These are phyloP conservation scores for Nothobranchius furzeri DNA, from an alignment of 2,113 vertebrate species.

Conservation along the genomic window DNA sequence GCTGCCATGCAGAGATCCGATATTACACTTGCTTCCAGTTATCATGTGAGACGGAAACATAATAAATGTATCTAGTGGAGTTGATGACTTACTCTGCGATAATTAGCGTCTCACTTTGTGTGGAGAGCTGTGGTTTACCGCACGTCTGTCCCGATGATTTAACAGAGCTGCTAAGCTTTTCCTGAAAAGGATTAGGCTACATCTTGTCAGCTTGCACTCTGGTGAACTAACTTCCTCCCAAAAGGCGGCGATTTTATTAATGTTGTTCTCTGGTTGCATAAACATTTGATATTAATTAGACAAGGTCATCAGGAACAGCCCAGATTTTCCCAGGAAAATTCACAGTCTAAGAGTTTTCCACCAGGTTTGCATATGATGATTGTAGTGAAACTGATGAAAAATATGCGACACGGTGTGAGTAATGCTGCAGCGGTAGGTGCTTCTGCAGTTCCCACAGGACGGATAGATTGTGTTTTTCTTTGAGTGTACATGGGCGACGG, in stretches of 20 bases:
- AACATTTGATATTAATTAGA: constrained; percentile 77
- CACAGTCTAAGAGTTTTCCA: constrained; percentile 67
- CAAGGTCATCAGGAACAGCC: constrained; percentile 69
- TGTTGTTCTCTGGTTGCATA: constrained; percentile 64
- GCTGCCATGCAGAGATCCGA: constrained; percentile 8
- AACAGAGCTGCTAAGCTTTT: constrained; percentile 23
- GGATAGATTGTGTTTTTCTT: constrained; percentile 57
- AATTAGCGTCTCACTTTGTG: constrained; percentile 40
- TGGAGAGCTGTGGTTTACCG: constrained; percentile 39
- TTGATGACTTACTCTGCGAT: constrained; percentile 51
- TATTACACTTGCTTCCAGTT: constrained; percentile 18
- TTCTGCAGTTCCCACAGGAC: constrained; percentile 66
- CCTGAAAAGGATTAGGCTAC: constrained; percentile 37
- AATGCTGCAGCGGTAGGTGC: constrained; percentile 77
- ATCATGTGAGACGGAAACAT: constrained; percentile 20
- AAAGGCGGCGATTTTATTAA: constrained; percentile 68
- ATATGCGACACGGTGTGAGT: constrained; percentile 75
- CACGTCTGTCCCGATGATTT: constrained; percentile 37
- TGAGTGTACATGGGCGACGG: constrained; percentile 48
- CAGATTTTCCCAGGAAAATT: constrained; percentile 69
- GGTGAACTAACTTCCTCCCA: constrained; percentile 45
- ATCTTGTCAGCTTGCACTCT: constrained; percentile 53
- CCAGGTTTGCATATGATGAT: constrained; percentile 51
- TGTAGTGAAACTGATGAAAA: constrained; percentile 76
- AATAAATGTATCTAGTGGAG: constrained; percentile 32